Base-by-base conservation (phyloP, 2,888 invertebrate species). In the Meiosimyza platycephala region DNA sequence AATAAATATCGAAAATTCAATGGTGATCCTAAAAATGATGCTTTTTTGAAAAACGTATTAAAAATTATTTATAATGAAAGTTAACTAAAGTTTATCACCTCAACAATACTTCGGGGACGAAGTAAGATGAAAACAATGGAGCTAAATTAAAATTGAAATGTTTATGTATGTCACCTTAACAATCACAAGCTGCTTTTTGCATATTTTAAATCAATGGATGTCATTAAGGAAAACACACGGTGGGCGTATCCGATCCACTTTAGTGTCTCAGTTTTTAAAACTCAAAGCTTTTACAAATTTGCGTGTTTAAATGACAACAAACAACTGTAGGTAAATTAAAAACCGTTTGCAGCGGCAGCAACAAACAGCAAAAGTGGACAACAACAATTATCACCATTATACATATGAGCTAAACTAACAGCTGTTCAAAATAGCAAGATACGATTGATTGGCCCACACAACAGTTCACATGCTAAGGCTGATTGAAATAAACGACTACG, bases 181-280 rank as follows among this genome's bases (percentile, higher is more conserved):
- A 11, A 62, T 2, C 15, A 6, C 47, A 16, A 62, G 40, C 22
- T 40, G 40, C 40, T 40, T 40, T 40, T 40, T 40, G 40, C 9
- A 40, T 40, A 9, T 40, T 6, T 40, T 9, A 7, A 40, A 40
- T 40, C 6, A 40, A 40, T 40, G 9, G 6, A 9, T 40, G 40
- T 40, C 40, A 40, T 40, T 40, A 40, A 6, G 9, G 9, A 6
- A 9, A 40, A 9, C 40, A 40, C 33, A 47, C 16, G n/a, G 60
- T 62, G 47, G 47, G 60, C 47, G 40, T 62, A 33, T 62, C 60
- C 47, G 60, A 40, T 62, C 33, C n/a, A 40, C 47, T 40, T 40
- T 62, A 11, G n/a, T 62, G 15, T 16, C 60, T 40, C 40, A 40
- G 4, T 40, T 3, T 28, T 28, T 9, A 7, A 40, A 40, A 40